A percentile compares a stretch with the other conserved stretches of the same genome.
These are phyloP conservation scores for Conchocele bisecta DNA, from an alignment of 2,888 invertebrate species.

Conservation along the genomic window DNA sequence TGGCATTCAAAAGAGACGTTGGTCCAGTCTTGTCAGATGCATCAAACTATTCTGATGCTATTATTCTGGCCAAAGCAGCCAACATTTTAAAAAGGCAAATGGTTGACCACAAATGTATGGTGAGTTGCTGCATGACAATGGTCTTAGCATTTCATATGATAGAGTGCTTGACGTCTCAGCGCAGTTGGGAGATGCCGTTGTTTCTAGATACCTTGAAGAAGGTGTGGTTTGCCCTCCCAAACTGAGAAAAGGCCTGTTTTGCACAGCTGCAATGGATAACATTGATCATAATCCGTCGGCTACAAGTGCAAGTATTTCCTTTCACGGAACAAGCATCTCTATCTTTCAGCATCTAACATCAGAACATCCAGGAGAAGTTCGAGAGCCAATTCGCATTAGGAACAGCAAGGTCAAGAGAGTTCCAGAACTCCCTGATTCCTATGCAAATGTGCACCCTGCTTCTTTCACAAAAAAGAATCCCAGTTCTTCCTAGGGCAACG, in stretches of 20 bases:
- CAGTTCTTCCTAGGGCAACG: too few relatives aligned
- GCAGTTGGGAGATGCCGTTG: constrained; percentile 46
- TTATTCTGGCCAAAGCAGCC: not conserved
- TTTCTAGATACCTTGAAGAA: constrained; percentile 39
- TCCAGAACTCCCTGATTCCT: constrained; percentile 27
- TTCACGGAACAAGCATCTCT: constrained; percentile 44
- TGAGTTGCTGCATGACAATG: constrained; percentile 36
- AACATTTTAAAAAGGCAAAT: too few relatives aligned
- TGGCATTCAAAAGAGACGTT: constrained; percentile 28
- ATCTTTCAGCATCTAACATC: constrained; percentile 24
- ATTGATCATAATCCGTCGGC: constrained; percentile 62
- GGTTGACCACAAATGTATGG: too few relatives aligned
- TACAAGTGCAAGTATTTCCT: constrained; percentile 37
- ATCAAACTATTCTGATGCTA: not conserved
- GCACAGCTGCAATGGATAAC: constrained; percentile 62
- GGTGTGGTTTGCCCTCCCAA: constrained; percentile 46
- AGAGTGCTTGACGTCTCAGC: constrained; percentile 64
- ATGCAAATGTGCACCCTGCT: constrained; percentile 21
- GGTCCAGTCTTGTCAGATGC: not conserved
- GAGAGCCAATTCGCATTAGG: not conserved
- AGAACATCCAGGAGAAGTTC: constrained; percentile 20
- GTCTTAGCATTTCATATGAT: constrained; percentile 60
- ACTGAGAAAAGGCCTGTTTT: constrained; percentile 54
- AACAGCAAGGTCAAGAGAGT: constrained; percentile 11
- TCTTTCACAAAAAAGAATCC: not conserved